Conservation (phyloP, 1,140 invertebrate genomes). For the Pseudoatta argentina region DNA sequence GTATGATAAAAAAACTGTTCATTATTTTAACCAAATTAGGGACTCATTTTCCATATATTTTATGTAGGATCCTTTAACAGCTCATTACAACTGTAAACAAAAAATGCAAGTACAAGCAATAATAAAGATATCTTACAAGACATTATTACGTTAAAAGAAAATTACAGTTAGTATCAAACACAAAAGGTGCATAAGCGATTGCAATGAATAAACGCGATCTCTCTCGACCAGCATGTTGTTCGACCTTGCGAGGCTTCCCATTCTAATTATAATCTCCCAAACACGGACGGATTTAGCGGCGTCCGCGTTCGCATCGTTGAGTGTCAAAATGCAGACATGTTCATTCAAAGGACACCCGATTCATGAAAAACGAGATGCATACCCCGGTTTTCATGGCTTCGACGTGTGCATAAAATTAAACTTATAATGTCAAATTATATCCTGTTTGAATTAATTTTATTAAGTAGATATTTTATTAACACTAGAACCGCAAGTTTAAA, state of each 20-base stretch:
- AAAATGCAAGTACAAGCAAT: not conserved
- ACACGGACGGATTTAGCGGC: constrained; percentile 50
- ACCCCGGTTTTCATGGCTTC: not conserved
- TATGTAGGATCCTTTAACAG: not conserved
- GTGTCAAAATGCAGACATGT: constrained; percentile 35
- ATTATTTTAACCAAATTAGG: too few species aligned
- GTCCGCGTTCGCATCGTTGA: constrained; percentile 25
- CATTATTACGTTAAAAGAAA: not conserved
- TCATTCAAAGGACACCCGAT: constrained; percentile 14
- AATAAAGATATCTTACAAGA: not conserved
- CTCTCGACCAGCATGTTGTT: not conserved
- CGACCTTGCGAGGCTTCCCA: constrained; percentile 74
- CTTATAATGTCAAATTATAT: too few species aligned
- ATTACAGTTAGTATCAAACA: not conserved
- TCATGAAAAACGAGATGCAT: not conserved
- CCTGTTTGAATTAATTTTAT: too few species aligned
- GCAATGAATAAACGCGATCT: constrained; percentile 11
- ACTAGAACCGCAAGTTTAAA: too few species aligned
- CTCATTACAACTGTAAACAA: constrained; percentile 6
- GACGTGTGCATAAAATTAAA: too few species aligned
- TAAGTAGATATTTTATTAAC: too few species aligned
- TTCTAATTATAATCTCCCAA: constrained; percentile 78
- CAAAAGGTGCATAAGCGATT: constrained; percentile 12
- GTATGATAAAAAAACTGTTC: too few species aligned
- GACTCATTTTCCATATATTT: too few species aligned